phyloP scores from a whole-genome alignment of 2,797 vertebrate species.

The Luscinia luscinia region DNA sequence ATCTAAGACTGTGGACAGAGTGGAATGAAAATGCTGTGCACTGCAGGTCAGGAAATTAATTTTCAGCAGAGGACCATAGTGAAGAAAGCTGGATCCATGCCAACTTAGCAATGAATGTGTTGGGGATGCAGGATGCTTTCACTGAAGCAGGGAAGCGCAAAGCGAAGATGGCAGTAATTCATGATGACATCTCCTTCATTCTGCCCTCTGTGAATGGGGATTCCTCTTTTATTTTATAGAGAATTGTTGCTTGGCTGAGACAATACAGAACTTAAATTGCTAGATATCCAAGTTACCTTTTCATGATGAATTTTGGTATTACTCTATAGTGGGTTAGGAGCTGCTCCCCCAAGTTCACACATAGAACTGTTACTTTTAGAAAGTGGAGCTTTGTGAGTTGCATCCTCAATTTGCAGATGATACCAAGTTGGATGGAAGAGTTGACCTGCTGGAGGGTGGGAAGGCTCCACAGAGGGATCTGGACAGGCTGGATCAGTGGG shows the following conservation, averaged over 20 bases:
- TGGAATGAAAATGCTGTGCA: slow-evolving; percentile 6
- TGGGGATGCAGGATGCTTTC: neutral
- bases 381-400: neutral
- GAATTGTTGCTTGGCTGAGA: neutral
- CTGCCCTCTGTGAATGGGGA: neutral
- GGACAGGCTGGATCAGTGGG: neutral
- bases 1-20: neutral
- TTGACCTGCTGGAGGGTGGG: neutral
- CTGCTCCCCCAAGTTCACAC: neutral
- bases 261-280: neutral
- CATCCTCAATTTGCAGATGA: rapidly evolving
- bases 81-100: neutral
- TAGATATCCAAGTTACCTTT: neutral
- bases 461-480: neutral
- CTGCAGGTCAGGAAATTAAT: slow-evolving; percentile 20
- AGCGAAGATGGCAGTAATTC: neutral
- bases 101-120: neutral
- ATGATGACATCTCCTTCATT: neutral
- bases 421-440: neutral
- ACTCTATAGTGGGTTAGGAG: neutral
- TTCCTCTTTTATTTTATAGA: neutral
- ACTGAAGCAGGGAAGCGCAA: neutral
- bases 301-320: neutral
- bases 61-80: neutral
- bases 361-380: neutral